Evolutionary conservation across 2,113 vertebrate genomes (phyloP).

Genomic region (Phylloscopus trochiloides): DNA sequence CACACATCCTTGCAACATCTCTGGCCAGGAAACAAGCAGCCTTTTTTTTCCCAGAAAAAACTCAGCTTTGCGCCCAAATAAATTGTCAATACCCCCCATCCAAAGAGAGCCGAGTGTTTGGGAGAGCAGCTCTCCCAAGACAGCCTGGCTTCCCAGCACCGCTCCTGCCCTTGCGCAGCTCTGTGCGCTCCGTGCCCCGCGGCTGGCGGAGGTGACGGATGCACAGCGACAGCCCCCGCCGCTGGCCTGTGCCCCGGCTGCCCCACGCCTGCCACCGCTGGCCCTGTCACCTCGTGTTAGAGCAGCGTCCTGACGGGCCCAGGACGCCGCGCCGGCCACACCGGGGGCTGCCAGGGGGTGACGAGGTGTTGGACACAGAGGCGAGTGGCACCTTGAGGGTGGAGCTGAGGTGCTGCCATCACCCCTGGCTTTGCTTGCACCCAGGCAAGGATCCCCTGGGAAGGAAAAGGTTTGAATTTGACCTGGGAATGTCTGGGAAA

Average conservation of each 20-base stretch:
- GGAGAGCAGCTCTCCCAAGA: not conserved
- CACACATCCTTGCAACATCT: not conserved
- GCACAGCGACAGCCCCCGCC: not conserved
- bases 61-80: not conserved
- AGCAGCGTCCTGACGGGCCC: accelerated
- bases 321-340: accelerated
- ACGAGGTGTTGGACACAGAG: accelerated
- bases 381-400: not conserved
- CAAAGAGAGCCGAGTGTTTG: not conserved
- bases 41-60: not conserved
- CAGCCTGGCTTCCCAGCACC: not conserved
- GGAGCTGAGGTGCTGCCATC: not conserved
- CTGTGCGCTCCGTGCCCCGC: not conserved
- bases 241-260: not conserved
- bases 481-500: not conserved
- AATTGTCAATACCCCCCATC: accelerated
- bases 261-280: accelerated
- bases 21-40: not conserved
- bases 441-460: accelerated
- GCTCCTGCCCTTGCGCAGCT: not conserved
- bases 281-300: not conserved
- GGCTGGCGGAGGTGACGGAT: not conserved
- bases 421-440: not conserved
- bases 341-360: not conserved
- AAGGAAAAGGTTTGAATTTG: not conserved